Evolutionary conservation across 2,888 invertebrate genomes (phyloP).

Genomic region (Scaptomyza caliginosa): DNA sequence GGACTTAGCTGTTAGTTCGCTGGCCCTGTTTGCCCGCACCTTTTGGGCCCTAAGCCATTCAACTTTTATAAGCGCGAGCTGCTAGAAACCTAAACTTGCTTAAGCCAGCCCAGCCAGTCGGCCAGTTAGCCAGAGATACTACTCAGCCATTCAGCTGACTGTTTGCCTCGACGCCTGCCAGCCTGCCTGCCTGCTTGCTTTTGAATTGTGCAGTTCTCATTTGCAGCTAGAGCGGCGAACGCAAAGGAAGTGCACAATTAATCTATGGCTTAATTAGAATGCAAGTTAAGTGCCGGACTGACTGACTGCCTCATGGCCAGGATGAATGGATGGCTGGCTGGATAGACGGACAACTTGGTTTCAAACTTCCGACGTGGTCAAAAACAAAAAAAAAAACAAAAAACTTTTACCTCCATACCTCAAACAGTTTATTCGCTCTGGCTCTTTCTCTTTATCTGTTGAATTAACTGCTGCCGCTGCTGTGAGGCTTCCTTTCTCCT

Average conservation of each 20-base stretch:
- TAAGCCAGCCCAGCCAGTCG: slow-evolving; percentile 9
- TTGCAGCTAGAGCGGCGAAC: slow-evolving; percentile 6
- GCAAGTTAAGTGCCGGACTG: slow-evolving; percentile 40
- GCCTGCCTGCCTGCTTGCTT: slow-evolving; percentile 4
- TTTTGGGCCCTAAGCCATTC: slow-evolving; percentile 20
- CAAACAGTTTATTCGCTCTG: too few relatives aligned
- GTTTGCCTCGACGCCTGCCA: background rate
- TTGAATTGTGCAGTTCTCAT: slow-evolving; percentile 34
- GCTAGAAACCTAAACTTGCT: slow-evolving; percentile 20
- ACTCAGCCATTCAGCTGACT: background rate
- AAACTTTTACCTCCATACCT: slow-evolving; percentile 27
- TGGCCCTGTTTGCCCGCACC: slow-evolving; percentile 20
- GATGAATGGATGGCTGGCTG: background rate
- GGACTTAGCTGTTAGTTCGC: slow-evolving; percentile 14
- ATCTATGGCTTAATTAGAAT: slow-evolving; percentile 61
- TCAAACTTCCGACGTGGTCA: slow-evolving; percentile 30
- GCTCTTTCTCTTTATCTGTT: background rate
- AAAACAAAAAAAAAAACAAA: slow-evolving; percentile 24
- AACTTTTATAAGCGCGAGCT: slow-evolving; percentile 33
- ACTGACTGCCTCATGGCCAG: background rate
- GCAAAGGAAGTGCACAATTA: slow-evolving; percentile 57
- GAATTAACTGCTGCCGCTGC: background rate
- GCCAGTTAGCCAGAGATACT: background rate
- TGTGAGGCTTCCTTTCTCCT: background rate
- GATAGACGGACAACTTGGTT: slow-evolving; percentile 18